These are phyloP conservation scores for Acanthurus leucopareius DNA, from an alignment of 2,797 vertebrate species.

Conservation along the genomic window DNA sequence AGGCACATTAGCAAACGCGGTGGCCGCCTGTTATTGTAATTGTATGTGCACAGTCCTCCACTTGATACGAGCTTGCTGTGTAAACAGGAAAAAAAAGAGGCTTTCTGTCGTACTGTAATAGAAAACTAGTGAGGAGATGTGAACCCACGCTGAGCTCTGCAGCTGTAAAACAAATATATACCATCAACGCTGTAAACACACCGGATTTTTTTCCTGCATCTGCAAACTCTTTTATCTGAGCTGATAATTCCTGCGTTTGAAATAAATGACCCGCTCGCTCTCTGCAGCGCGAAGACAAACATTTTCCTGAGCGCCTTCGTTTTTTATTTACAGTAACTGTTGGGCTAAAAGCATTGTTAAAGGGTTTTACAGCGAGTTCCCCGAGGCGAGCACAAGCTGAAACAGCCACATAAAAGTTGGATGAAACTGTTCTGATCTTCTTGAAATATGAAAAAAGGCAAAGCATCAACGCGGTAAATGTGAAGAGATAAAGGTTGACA, in stretches of 20 bases:
- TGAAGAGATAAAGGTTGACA: constrained; percentile 83
- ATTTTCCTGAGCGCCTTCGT: constrained; percentile 67
- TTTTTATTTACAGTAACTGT: constrained; percentile 80
- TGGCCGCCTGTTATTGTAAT: constrained; percentile 84
- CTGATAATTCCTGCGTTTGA: constrained; percentile 70
- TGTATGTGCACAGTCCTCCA: constrained; percentile 83
- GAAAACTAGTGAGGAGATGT: constrained; percentile 74
- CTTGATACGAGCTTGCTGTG: constrained; percentile 80
- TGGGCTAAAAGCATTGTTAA: constrained; percentile 84
- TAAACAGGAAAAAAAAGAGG: constrained; percentile 76
- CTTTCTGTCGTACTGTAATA: constrained; percentile 80
- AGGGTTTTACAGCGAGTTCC: constrained; percentile 82
- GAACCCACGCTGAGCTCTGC: constrained; percentile 68
- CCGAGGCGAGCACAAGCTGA: constrained; percentile 80
- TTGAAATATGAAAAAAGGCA: constrained; percentile 75
- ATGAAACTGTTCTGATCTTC: constrained; percentile 83
- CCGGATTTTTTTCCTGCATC: constrained; percentile 51
- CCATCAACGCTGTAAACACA: constrained; percentile 42
- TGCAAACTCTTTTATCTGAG: constrained; percentile 67
- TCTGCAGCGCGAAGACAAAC: constrained; percentile 66
- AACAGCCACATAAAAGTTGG: constrained; percentile 86
- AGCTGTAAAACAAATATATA: constrained; percentile 67
- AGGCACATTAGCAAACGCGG: constrained; percentile 82
- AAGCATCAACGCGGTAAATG: constrained; percentile 76
- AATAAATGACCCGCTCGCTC: constrained; percentile 66